Evolutionary conservation across 2,797 vertebrate genomes (phyloP).

Genomic region (Salmo trutta): DNA sequence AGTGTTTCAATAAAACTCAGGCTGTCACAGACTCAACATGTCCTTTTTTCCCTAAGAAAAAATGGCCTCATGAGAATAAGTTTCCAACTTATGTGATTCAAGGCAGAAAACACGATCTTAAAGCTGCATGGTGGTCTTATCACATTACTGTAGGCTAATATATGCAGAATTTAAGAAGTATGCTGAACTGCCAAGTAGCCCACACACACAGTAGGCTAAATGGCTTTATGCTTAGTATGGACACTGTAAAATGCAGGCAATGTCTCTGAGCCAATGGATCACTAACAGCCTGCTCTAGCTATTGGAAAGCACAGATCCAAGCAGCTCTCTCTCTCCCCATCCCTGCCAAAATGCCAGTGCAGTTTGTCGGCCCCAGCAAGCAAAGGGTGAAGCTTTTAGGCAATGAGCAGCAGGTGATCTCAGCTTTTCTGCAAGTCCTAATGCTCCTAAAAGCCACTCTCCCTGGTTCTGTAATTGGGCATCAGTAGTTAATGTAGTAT

Average conservation of each 20-base stretch:
- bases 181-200: no score
- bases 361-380: conserved; percentile 83
- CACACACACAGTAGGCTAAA: conserved; percentile 23
- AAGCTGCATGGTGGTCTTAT: not conserved
- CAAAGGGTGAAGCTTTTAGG: conserved; percentile 99
- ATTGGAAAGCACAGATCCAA: conserved; percentile 62
- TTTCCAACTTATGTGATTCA: not conserved
- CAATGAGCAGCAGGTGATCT: conserved; percentile 99
- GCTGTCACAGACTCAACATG: not conserved
- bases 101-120: no score
- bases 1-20: conserved; percentile 1
- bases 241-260: not conserved
- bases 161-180: no score
- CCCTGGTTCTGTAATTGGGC: conserved; percentile 99
- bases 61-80: not conserved
- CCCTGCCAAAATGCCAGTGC: conserved; percentile 74
- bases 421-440: conserved; percentile 99
- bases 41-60: not conserved
- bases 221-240: conserved; percentile 4
- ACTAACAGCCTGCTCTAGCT: conserved; percentile 66
- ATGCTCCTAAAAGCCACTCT: conserved; percentile 99
- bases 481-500: conserved; percentile 99
- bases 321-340: conserved; percentile 67
- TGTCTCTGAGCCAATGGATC: conserved; percentile 70
- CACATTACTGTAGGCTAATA: not conserved